phyloP scores from a whole-genome alignment of 2,888 invertebrate genomes.

The Scotopteryx bipunctaria region DNA sequence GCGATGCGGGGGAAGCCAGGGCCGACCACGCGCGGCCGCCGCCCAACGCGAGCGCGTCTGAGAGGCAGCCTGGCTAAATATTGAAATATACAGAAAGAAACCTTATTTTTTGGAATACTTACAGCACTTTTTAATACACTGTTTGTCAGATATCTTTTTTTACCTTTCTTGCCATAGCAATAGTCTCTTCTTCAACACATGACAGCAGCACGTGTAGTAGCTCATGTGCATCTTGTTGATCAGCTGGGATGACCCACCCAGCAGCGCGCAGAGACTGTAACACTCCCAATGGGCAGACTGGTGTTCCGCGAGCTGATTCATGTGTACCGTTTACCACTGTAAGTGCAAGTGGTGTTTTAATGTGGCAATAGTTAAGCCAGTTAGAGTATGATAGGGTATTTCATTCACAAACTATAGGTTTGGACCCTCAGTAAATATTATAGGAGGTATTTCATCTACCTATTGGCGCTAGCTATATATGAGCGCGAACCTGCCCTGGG shows the following conservation, averaged over 20 bases:
- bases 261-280: conserved; percentile 89
- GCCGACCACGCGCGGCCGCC: conserved; percentile 73
- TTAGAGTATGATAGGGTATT: too few species aligned
- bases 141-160: neutral
- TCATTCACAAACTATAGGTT: too few species aligned
- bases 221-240: conserved; percentile 98
- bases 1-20: conserved; percentile 77
- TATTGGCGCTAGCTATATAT: too few species aligned
- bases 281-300: conserved; percentile 83
- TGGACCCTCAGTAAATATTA: too few species aligned
- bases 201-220: conserved; percentile 93
- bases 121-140: too few species aligned
- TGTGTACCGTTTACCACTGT: conserved; percentile 89
- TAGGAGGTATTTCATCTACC: too few species aligned
- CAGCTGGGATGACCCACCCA: conserved; percentile 94
- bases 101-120: too few species aligned
- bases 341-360: neutral
- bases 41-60: conserved; percentile 87
- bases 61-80: conserved; percentile 87
- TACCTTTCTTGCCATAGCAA: conserved; percentile 84
- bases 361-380: too few species aligned
- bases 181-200: conserved; percentile 94
- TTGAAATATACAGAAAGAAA: too few species aligned
- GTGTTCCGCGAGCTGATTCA: conserved; percentile 84
- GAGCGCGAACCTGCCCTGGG: too few species aligned